These are phyloP conservation scores for Cephus nigrinus DNA, from an alignment of 2,888 invertebrate species.

Conservation along the genomic window DNA sequence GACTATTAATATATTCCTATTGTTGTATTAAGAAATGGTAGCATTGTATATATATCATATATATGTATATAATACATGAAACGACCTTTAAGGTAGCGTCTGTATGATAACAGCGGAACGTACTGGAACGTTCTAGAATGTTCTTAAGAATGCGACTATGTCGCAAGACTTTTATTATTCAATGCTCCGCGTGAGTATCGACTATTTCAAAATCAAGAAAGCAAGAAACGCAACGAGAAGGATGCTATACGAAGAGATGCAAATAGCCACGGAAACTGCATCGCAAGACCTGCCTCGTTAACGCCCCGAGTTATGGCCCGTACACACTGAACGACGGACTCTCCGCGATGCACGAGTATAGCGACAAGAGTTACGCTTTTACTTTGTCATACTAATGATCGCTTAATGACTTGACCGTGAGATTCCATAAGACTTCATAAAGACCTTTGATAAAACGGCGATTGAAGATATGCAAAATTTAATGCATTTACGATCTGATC, in stretches of 20 bases:
- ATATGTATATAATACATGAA: not conserved
- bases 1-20: not conserved
- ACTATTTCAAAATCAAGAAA: not conserved
- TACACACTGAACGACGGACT: slow-evolving; percentile 18
- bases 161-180: not conserved
- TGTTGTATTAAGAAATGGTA: not conserved
- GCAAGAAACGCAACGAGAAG: not conserved
- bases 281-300: slow-evolving; percentile 21
- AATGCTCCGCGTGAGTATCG: not conserved
- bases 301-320: slow-evolving; percentile 29
- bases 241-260: not conserved
- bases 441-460: not conserved
- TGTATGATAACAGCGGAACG: not conserved
- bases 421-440: not conserved
- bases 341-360: not conserved
- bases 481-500: not conserved
- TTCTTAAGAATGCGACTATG: not conserved
- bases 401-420: not conserved
- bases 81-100: not conserved
- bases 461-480: not conserved
- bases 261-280: slow-evolving; percentile 11
- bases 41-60: not conserved
- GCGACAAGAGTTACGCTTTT: not conserved
- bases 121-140: not conserved
- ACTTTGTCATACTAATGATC: not conserved